Evolutionary conservation across 2,797 vertebrate genomes (phyloP).

Genomic region (Pseudomugil tenellus): DNA sequence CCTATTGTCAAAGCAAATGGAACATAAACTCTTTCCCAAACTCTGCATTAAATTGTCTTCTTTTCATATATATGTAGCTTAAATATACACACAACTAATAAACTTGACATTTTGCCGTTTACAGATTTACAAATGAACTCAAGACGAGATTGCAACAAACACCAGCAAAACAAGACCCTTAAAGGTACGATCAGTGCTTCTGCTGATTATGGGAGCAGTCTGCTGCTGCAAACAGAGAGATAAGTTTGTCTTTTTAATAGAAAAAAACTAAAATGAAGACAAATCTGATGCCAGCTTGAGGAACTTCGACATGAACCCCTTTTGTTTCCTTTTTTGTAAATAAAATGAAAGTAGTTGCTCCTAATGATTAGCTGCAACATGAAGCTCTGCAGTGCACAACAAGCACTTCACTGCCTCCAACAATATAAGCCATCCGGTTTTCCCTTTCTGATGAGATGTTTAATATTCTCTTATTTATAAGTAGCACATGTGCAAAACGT

Average conservation of each 20-base stretch:
- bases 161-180: slow-evolving; percentile 30
- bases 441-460: slow-evolving; percentile 23
- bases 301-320: slow-evolving; percentile 10
- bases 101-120: slow-evolving; percentile 71
- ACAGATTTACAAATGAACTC: slow-evolving; percentile 76
- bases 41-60: slow-evolving; percentile 59
- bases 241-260: slow-evolving; percentile 9
- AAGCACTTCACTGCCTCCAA: slow-evolving; percentile 34
- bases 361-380: slow-evolving; percentile 56
- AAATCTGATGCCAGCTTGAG: slow-evolving; percentile 7
- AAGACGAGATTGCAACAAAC: slow-evolving; percentile 49
- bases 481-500: slow-evolving; percentile 19
- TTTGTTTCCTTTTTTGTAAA: not conserved
- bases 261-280: slow-evolving; percentile 5
- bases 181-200: slow-evolving; percentile 8
- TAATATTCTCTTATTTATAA: not conserved
- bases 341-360: slow-evolving; percentile 39
- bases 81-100: slow-evolving; percentile 75
- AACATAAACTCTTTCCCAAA: slow-evolving; percentile 50
- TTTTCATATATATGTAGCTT: slow-evolving; percentile 58
- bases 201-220: not conserved
- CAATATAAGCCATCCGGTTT: slow-evolving; percentile 28
- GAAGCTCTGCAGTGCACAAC: slow-evolving; percentile 62
- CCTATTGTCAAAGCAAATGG: slow-evolving; percentile 54
- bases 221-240: not conserved